phyloP scores from a whole-genome alignment of 2,113 vertebrate genomes.

The Xyliphius kryptos region DNA sequence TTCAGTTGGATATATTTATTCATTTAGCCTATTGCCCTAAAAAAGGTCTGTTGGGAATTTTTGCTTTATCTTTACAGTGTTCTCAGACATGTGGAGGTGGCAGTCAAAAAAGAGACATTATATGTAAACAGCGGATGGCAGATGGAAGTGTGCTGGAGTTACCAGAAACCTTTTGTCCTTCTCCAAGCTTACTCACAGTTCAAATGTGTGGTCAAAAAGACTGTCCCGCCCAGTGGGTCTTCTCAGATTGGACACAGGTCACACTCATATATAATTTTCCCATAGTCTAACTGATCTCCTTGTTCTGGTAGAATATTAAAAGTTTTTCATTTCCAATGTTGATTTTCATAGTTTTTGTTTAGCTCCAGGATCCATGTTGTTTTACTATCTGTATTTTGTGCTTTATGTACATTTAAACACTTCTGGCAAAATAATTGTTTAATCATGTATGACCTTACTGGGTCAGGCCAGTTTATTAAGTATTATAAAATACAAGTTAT shows the following conservation, averaged over 20 bases:
- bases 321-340: slow-evolving; percentile 18
- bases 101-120: slow-evolving; percentile 63
- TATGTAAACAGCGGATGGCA: slow-evolving; percentile 84
- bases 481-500: slow-evolving; percentile 11
- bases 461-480: slow-evolving; percentile 18
- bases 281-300: slow-evolving; percentile 1
- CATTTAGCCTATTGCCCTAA: too few species aligned
- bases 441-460: slow-evolving; percentile 29
- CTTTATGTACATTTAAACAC: slow-evolving; percentile 26
- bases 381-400: slow-evolving; percentile 36
- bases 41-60: too few species aligned
- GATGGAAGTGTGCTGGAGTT: slow-evolving; percentile 85
- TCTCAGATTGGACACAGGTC: slow-evolving; percentile 86
- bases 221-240: slow-evolving; percentile 80
- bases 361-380: slow-evolving; percentile 20
- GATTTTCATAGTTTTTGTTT: slow-evolving; percentile 22
- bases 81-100: slow-evolving; percentile 82
- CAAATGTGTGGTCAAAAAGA: slow-evolving; percentile 70
- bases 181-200: slow-evolving; percentile 55
- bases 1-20: too few species aligned
- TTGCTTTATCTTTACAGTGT: slow-evolving; percentile 66
- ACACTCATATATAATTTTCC: slow-evolving; percentile 30
- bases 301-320: slow-evolving; percentile 20
- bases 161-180: slow-evolving; percentile 80
- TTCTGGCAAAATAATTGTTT: slow-evolving; percentile 20